A percentile compares a stretch with the other conserved stretches of the same genome.
Conservation (phyloP, 2,113 vertebrate species). For the Hemibagrus wyckioides region DNA sequence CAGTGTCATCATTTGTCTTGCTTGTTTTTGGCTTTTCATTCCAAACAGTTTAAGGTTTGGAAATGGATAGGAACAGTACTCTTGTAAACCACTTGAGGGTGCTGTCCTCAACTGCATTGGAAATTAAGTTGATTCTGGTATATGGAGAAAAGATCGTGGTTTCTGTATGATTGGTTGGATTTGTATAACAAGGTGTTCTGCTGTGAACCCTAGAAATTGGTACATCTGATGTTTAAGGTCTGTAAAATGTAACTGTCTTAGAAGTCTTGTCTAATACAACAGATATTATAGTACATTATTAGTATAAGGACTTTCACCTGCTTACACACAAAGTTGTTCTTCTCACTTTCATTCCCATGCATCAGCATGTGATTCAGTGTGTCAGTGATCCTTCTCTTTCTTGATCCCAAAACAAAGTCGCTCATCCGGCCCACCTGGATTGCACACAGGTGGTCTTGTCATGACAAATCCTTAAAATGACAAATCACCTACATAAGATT, state of each 20-base stretch:
- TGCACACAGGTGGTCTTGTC: slow-evolving; percentile 21
- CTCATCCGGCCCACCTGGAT: slow-evolving; percentile 32
- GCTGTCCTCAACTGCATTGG: slow-evolving; percentile 50
- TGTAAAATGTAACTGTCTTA: background rate
- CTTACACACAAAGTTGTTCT: background rate
- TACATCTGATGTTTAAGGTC: background rate
- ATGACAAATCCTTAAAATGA: slow-evolving; percentile 11
- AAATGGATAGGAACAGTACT: slow-evolving; percentile 22
- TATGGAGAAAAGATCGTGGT: background rate
- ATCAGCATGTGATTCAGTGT: background rate
- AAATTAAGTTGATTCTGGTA: background rate
- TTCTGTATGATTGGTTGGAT: background rate
- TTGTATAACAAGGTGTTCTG: background rate
- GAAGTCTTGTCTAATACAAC: background rate
- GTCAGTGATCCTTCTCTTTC: background rate
- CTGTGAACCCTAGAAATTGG: background rate
- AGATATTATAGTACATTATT: background rate
- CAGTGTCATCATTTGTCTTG: too few relatives aligned
- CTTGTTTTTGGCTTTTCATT: background rate
- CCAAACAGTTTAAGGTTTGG: background rate
- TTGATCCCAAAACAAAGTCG: background rate
- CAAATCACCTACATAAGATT: background rate
- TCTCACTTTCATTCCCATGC: slow-evolving; percentile 25
- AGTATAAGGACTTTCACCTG: background rate
- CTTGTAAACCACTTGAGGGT: slow-evolving; percentile 64